phyloP scores from a whole-genome alignment of 2,888 invertebrate species.

The Altica lythri region DNA sequence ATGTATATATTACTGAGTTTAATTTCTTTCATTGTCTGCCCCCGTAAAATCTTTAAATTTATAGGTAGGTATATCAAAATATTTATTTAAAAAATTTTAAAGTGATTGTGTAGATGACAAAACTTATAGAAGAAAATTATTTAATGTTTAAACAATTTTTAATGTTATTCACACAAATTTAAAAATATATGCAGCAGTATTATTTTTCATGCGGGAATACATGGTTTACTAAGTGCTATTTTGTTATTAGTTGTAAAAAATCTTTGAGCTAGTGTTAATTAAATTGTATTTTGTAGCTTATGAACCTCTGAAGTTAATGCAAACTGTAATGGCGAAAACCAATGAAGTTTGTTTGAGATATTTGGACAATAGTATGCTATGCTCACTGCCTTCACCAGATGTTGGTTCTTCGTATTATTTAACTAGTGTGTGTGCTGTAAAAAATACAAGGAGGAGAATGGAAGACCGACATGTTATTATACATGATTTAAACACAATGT shows the following conservation, averaged over 20 bases:
- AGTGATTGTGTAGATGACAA: no score
- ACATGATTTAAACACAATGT: conserved; percentile 80
- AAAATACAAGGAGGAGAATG: conserved; percentile 86
- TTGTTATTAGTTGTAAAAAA: not conserved
- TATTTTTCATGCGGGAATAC: no score
- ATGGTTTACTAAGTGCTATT: not conserved
- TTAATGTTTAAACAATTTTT: no score
- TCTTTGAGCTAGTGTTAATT: not conserved
- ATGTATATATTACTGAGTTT: no score
- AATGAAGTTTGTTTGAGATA: conserved; percentile 73
- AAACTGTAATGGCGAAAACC: conserved; percentile 71
- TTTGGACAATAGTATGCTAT: conserved; percentile 69
- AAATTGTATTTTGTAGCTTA: conserved; percentile 61
- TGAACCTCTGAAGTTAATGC: conserved; percentile 75
- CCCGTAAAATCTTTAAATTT: no score
- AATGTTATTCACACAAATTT: no score
- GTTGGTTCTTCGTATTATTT: conserved; percentile 59
- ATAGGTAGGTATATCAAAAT: no score
- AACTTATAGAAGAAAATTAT: no score
- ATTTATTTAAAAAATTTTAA: no score
- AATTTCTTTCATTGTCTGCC: no score
- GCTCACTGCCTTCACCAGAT: conserved; percentile 65
- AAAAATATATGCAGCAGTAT: no score
- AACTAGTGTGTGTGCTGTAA: conserved; percentile 72
- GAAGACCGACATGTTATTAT: conserved; percentile 89